phyloP scores from a whole-genome alignment of 2,797 vertebrate species.

The Glossophaga mutica region DNA sequence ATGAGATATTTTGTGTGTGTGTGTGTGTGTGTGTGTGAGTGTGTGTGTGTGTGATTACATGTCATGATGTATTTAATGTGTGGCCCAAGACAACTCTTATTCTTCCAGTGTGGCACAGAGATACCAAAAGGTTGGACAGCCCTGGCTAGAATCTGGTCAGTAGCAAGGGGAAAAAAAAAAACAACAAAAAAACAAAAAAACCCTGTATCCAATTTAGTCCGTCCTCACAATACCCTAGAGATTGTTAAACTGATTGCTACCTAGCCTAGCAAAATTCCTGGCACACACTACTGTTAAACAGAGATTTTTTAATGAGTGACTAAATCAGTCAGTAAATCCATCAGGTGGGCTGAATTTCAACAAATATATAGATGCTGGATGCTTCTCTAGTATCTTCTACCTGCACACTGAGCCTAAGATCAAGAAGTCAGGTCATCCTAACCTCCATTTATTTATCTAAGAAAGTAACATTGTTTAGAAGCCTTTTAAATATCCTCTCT shows the following conservation, averaged over 20 bases:
- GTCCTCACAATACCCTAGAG: neutral
- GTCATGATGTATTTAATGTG: too few relatives aligned
- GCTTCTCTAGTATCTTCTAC: neutral
- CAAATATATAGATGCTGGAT: neutral
- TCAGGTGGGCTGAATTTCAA: neutral
- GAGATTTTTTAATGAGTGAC: constrained; percentile 1
- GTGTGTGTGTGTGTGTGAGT: too few relatives aligned
- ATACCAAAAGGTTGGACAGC: too few relatives aligned
- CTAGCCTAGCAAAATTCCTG: neutral
- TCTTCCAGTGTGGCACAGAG: too few relatives aligned
- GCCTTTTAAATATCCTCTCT: neutral
- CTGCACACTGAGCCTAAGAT: neutral
- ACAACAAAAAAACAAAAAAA: too few relatives aligned
- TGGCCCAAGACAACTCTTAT: too few relatives aligned
- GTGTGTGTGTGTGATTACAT: too few relatives aligned
- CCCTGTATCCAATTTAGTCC: neutral
- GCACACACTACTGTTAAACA: neutral
- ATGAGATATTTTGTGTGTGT: too few relatives aligned
- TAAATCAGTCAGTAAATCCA: neutral
- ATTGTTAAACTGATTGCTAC: neutral
- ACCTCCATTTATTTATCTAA: neutral
- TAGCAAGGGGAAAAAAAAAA: neutral
- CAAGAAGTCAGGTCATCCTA: neutral
- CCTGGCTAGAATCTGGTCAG: neutral
- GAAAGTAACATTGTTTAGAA: neutral